Evolutionary conservation across 2,888 invertebrate genomes (phyloP).

Genomic region (Hyposoter dolosus): DNA sequence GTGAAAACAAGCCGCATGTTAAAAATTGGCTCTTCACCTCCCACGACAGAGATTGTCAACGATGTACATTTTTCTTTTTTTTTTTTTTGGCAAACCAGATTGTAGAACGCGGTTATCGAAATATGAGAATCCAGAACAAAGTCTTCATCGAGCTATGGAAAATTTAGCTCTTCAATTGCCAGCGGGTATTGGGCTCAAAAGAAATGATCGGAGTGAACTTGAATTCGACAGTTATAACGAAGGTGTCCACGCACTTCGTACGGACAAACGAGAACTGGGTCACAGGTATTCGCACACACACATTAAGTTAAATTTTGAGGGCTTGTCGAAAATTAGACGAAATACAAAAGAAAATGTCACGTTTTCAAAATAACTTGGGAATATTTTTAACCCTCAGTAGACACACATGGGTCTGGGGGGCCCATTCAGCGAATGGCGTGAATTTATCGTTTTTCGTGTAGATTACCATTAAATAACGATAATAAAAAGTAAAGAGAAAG

Average conservation of each 20-base stretch:
- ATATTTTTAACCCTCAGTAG: no score
- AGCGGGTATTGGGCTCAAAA: slow-evolving; percentile 70
- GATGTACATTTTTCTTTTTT: slow-evolving; percentile 36
- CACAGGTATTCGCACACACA: slow-evolving; percentile 79
- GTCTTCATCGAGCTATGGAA: slow-evolving; percentile 71
- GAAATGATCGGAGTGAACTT: slow-evolving; percentile 80
- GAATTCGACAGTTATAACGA: slow-evolving; percentile 81
- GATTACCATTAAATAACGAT: no score
- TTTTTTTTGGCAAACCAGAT: slow-evolving; percentile 64
- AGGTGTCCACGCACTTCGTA: slow-evolving; percentile 75
- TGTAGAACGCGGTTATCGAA: slow-evolving; percentile 72
- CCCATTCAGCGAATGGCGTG: no score
- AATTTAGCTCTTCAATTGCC: slow-evolving; percentile 69
- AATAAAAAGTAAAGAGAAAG: no score
- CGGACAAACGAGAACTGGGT: slow-evolving; percentile 81
- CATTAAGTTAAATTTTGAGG: not conserved
- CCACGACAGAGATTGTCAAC: slow-evolving; percentile 46
- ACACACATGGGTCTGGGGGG: no score
- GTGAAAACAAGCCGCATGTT: not conserved
- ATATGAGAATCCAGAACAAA: slow-evolving; percentile 69
- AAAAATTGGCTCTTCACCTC: not conserved
- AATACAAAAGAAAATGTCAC: not conserved
- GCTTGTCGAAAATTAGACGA: not conserved
- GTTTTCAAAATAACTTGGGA: no score
- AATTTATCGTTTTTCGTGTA: no score